phyloP scores from a whole-genome alignment of 1,140 invertebrate species.

The Papilio dardanus region DNA sequence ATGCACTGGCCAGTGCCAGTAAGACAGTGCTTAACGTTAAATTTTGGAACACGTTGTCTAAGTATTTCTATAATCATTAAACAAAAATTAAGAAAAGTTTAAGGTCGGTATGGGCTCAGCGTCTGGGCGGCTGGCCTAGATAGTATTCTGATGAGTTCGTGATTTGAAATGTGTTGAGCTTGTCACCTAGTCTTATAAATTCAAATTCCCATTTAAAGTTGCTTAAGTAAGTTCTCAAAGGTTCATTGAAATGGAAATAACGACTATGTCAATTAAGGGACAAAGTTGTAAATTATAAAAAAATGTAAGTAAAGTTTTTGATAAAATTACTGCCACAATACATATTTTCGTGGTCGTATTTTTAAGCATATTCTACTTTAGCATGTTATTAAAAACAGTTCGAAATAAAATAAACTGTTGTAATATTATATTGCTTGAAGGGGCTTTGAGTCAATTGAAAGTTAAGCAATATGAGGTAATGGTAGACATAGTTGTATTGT shows the following conservation, averaged over 20 bases:
- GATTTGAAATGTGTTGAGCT: background rate
- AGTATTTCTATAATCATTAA: no score
- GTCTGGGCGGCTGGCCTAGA: background rate
- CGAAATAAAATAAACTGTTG: background rate
- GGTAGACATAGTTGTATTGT: slow-evolving; percentile 17
- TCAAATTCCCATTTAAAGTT: background rate
- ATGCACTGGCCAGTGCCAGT: no score
- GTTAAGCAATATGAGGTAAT: slow-evolving; percentile 21
- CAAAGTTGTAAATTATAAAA: background rate
- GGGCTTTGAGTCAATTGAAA: slow-evolving; percentile 10
- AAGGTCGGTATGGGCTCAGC: background rate
- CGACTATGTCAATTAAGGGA: background rate
- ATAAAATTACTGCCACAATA: background rate
- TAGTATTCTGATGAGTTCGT: background rate
- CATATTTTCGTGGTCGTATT: background rate
- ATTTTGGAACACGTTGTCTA: no score
- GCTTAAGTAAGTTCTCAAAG: background rate
- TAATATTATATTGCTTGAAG: background rate
- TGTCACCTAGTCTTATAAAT: background rate
- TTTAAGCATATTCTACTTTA: background rate
- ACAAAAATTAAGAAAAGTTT: background rate
- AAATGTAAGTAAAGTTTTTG: background rate
- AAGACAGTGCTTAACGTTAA: no score
- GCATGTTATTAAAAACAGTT: background rate
- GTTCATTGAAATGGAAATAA: background rate